These are phyloP conservation scores for Pipistrellus pipistrellus DNA, from an alignment of 2,797 vertebrate genomes.

Conservation along the genomic window DNA sequence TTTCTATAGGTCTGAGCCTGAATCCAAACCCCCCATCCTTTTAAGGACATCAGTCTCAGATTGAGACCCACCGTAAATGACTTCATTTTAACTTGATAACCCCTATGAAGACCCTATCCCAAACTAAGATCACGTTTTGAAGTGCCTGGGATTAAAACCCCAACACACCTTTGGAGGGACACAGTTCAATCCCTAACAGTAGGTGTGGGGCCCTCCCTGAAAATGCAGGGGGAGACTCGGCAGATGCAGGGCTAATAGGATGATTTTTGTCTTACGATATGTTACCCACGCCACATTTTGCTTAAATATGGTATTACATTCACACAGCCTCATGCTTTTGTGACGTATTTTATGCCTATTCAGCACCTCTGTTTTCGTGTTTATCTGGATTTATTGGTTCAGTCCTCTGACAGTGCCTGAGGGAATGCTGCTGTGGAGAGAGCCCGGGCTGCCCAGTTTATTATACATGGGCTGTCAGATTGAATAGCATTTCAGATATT, in stretches of 20 bases:
- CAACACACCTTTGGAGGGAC: neutral
- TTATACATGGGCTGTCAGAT: neutral
- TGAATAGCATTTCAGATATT: slow-evolving; percentile 54
- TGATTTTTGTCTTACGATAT: neutral
- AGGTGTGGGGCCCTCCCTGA: neutral
- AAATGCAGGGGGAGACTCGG: neutral
- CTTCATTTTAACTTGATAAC: neutral
- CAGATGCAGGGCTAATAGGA: neutral
- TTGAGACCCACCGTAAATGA: neutral
- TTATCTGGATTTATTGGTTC: neutral
- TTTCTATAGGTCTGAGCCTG: neutral
- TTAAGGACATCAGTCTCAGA: neutral
- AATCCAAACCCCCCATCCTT: neutral
- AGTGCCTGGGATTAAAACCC: neutral
- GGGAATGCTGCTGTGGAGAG: neutral
- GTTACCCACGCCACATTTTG: neutral
- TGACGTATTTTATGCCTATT: neutral
- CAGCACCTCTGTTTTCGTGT: neutral
- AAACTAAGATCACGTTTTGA: neutral
- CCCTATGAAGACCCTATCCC: neutral
- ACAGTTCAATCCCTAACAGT: neutral
- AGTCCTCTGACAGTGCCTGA: slow-evolving; percentile 1
- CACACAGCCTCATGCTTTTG: neutral
- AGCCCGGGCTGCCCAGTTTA: neutral
- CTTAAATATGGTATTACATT: neutral